Base-by-base conservation (phyloP, 2,888 invertebrate species). In the Busseola fusca region DNA sequence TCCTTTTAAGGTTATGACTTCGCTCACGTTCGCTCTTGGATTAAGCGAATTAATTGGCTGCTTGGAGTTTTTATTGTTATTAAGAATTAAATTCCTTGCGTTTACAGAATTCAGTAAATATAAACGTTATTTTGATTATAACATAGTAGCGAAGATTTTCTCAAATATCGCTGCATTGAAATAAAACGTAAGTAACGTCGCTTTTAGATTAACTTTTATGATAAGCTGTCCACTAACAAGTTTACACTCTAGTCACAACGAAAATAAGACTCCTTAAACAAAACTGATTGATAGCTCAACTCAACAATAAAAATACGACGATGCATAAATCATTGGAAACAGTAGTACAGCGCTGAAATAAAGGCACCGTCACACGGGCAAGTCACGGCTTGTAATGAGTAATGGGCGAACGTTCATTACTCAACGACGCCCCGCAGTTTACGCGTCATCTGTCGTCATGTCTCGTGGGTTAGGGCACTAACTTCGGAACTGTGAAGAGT, bases 361-460 rank as follows among this genome's bases (percentile, higher is more conserved):
- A 93, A 90, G 89, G 90, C 88, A 79, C 82, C 86, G 88, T 89
- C 90, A 90, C 90, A 89, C 89, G 86, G 86, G 87, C 91, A 86
- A 91, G 91, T 92, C 92, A 92, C 90, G 87, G 88, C 85, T 82
- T 74, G 92, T 92, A 91, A 91, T 92, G 91, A 91, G 91, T 90
- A 90, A 91, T 91, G 90, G 87, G 86, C 83, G 82, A 86, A 78
- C 86, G 88, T 91, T 93, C 94, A 94, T 94, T 94, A 93, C 91
- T 94, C 93, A 93, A 87, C 78, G 88, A 89, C 92, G 89, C 91
- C 92, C 91, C 89, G 89, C 88, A 91, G 92, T 91, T 92, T 90
- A 91, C 89, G 88, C 89, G 91, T 92, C 91, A 92, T 92, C 93
- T 93, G 93, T 93, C 93, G 91, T 89, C 92, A 88, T 84, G 76